Conservation (phyloP, 2,113 vertebrate species). For the Dipodomys stephensi region DNA sequence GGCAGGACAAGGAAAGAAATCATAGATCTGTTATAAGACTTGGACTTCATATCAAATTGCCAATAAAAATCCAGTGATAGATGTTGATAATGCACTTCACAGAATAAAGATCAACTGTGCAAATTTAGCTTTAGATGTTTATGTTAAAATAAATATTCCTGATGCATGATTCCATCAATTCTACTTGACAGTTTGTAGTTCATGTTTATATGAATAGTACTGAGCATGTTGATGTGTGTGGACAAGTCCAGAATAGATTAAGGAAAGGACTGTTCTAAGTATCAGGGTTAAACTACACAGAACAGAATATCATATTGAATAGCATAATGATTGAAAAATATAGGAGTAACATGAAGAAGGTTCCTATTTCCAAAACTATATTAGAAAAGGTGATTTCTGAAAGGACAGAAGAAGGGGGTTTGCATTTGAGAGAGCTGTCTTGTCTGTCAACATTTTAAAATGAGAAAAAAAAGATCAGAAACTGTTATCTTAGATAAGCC, state of each 20-base stretch:
- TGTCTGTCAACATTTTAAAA: slow-evolving; percentile 45
- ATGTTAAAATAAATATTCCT: neutral
- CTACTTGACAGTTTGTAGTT: neutral
- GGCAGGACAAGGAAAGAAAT: neutral
- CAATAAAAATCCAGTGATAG: neutral
- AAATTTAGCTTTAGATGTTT: neutral
- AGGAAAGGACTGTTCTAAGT: neutral
- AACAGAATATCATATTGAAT: neutral
- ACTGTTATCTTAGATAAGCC: slow-evolving; percentile 29
- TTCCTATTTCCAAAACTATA: neutral
- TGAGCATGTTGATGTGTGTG: neutral
- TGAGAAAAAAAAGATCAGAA: slow-evolving; percentile 34
- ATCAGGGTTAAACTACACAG: neutral
- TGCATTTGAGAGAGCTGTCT: neutral
- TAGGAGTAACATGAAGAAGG: neutral
- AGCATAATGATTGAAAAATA: neutral
- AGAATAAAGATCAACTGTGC: neutral
- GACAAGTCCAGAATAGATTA: neutral
- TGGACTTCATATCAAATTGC: neutral
- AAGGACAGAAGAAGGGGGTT: neutral
- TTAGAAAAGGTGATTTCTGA: neutral
- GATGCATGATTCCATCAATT: neutral
- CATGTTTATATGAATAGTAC: neutral
- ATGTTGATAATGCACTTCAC: fast-evolving
- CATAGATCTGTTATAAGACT: neutral